phyloP scores from a whole-genome alignment of 92 coral and sea anemone species.

The Palythoa heliodiscus region DNA sequence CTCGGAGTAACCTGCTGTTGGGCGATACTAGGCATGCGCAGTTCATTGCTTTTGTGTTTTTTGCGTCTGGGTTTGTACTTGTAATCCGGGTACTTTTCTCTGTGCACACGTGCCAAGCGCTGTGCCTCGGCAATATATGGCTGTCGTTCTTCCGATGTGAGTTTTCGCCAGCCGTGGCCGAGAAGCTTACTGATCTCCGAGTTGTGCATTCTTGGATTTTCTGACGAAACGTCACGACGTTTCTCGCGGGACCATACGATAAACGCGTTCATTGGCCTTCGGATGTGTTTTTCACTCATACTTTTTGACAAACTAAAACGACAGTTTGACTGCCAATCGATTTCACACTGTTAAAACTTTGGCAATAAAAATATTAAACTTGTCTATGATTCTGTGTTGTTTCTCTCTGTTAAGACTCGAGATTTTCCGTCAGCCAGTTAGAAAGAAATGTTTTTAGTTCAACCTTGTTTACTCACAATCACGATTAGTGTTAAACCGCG shows the following conservation, averaged over 20 bases:
- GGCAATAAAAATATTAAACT: background rate
- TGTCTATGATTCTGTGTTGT: too few species aligned
- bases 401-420: too few species aligned
- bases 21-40: background rate
- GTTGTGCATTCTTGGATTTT: conserved; percentile 44
- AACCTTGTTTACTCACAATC: too few species aligned
- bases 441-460: too few species aligned
- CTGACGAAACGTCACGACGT: conserved; percentile 36
- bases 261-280: conserved; percentile 42
- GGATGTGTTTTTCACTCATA: conserved; percentile 28
- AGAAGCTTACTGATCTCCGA: conserved; percentile 44
- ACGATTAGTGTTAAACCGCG: too few species aligned
- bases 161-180: conserved; percentile 40
- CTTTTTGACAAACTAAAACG: background rate
- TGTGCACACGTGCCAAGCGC: conserved; percentile 36
- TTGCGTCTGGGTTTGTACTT: conserved; percentile 40
- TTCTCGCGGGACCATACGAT: conserved; percentile 48
- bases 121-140: conserved; percentile 38
- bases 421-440: too few species aligned
- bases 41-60: conserved; percentile 16
- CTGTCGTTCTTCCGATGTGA: conserved; percentile 31
- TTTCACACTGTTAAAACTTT: background rate
- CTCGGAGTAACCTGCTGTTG: background rate
- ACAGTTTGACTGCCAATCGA: background rate
- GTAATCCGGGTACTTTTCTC: conserved; percentile 36